Percentiles rank a stretch among this genome's conserved stretches.
These are phyloP conservation scores for Sesia apiformis DNA, from an alignment of 2,888 invertebrate species.

Conservation along the genomic window DNA sequence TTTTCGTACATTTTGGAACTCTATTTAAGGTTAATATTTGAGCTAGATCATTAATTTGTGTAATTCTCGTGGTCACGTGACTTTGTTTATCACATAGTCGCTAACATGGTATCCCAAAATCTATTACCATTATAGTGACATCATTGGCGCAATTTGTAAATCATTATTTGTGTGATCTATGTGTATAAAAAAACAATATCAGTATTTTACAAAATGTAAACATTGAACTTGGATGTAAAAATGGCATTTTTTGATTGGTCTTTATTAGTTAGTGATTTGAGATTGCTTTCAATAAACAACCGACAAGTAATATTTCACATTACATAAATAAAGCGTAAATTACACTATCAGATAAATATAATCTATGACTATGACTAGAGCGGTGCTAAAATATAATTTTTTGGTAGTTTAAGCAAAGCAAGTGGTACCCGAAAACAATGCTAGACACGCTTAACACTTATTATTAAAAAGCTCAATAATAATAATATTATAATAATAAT, in stretches of 20 bases:
- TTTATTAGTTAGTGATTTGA: neutral
- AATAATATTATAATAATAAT: neutral
- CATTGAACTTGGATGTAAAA: neutral
- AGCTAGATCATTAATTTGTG: too few relatives aligned
- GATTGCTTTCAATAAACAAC: constrained; percentile 4
- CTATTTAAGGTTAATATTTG: too few relatives aligned
- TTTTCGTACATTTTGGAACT: too few relatives aligned
- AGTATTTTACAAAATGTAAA: too few relatives aligned
- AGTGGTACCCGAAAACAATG: constrained; percentile 22
- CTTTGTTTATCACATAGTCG: too few relatives aligned
- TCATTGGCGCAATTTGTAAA: too few relatives aligned
- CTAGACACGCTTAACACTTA: constrained; percentile 12
- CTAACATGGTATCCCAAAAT: too few relatives aligned
- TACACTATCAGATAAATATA: constrained; percentile 37
- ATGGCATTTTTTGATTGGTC: neutral
- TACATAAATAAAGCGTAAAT: constrained; percentile 16
- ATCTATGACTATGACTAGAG: constrained; percentile 40
- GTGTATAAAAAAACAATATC: too few relatives aligned
- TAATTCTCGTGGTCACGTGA: too few relatives aligned
- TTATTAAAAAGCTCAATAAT: constrained; percentile 20
- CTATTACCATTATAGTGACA: too few relatives aligned
- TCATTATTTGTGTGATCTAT: too few relatives aligned
- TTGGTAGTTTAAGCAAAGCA: constrained; percentile 8
- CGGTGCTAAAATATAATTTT: constrained; percentile 31
- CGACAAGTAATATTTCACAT: constrained; percentile 2